Percentiles rank a stretch among this genome's conserved stretches.
Evolutionary conservation across 2,113 vertebrate genomes (phyloP).

Genomic region (Smithornis capensis): DNA sequence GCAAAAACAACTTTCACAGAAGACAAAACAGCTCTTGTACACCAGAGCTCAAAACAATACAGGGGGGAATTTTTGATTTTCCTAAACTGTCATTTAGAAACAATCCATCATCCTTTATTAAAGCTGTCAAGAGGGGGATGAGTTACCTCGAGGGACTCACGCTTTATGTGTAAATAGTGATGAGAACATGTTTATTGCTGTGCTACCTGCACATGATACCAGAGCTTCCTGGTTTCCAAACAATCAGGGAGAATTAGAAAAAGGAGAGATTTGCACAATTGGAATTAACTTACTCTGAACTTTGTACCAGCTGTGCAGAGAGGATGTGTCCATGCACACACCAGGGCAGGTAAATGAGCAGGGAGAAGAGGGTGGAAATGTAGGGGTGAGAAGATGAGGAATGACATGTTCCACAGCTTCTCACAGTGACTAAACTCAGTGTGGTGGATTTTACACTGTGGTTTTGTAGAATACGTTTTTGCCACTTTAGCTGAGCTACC

Average conservation of each 20-base stretch:
- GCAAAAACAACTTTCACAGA: slow-evolving; percentile 47
- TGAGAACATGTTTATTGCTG: slow-evolving; percentile 23
- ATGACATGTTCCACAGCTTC: background rate
- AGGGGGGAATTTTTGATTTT: slow-evolving; percentile 47
- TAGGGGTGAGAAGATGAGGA: background rate
- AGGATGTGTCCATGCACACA: rapidly evolving
- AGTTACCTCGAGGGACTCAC: slow-evolving; percentile 36
- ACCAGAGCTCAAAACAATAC: slow-evolving; percentile 13
- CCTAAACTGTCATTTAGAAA: slow-evolving; percentile 48
- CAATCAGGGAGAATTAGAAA: background rate
- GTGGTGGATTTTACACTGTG: background rate
- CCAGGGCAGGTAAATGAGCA: background rate
- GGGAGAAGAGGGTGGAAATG: background rate
- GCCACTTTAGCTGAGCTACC: background rate
- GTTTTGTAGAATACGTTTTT: background rate
- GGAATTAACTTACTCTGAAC: background rate
- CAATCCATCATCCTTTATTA: slow-evolving; percentile 65
- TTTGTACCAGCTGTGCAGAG: background rate
- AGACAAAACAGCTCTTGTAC: slow-evolving; percentile 43
- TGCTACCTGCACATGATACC: background rate
- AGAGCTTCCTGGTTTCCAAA: background rate
- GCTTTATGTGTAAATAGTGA: slow-evolving; percentile 34
- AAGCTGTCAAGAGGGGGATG: slow-evolving; percentile 45
- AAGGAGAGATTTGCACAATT: background rate
- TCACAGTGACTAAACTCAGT: background rate